These are phyloP conservation scores for Ptiloglossa arizonensis DNA, from an alignment of 1,140 invertebrate species.

Conservation along the genomic window DNA sequence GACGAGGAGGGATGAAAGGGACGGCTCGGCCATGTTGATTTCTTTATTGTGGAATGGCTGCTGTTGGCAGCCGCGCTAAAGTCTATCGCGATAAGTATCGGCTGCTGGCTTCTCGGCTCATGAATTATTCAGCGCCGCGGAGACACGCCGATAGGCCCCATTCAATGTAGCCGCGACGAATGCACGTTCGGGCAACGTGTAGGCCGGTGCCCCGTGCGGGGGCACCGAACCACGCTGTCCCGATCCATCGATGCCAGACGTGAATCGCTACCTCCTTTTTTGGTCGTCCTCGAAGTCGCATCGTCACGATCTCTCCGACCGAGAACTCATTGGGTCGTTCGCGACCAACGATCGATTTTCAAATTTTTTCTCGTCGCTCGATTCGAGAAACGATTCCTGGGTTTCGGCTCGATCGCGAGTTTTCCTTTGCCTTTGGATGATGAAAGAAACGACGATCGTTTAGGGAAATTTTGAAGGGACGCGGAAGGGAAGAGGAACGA, in stretches of 20 bases:
- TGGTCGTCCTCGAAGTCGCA: not conserved
- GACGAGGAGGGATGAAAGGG: conserved; percentile 28
- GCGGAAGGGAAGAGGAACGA: too few species aligned
- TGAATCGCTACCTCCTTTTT: conserved; percentile 23
- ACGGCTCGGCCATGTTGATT: conserved; percentile 74
- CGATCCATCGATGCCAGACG: conserved; percentile 11
- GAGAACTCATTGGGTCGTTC: too few species aligned
- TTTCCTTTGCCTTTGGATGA: too few species aligned
- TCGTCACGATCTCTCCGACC: not conserved
- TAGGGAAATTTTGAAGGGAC: too few species aligned
- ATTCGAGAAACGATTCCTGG: too few species aligned
- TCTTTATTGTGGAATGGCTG: conserved; percentile 79
- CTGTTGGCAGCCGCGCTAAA: conserved; percentile 78
- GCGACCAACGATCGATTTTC: too few species aligned
- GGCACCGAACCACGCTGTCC: too few species aligned
- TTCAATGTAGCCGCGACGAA: conserved; percentile 45
- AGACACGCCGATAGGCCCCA: conserved; percentile 58
- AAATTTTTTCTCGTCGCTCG: too few species aligned
- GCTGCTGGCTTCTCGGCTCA: conserved; percentile 67
- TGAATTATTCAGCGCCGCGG: conserved; percentile 72
- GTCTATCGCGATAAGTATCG: conserved; percentile 74
- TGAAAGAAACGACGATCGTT: too few species aligned
- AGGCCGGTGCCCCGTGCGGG: too few species aligned
- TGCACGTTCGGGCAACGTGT: conserved; percentile 37
- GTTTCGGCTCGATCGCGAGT: too few species aligned